Conservation (phyloP, 2,888 invertebrate genomes). For the Hedychridium roseum region DNA sequence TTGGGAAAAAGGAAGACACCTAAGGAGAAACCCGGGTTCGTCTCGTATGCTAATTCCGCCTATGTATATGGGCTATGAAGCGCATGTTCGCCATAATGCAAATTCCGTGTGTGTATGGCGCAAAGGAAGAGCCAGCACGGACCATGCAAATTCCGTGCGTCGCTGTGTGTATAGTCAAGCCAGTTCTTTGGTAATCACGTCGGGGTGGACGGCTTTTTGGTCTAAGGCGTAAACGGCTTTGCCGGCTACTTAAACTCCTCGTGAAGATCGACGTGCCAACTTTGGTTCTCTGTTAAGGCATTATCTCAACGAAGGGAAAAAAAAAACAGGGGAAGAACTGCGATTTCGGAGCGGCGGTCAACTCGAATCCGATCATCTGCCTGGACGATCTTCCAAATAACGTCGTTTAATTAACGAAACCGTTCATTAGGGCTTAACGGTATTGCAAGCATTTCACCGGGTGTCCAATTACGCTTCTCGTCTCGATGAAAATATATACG, state of each 20-base stretch:
- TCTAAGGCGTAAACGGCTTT: conserved; percentile 39
- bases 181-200: conserved; percentile 20
- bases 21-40: conserved; percentile 11
- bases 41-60: conserved; percentile 30
- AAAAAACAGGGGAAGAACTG: conserved; percentile 15
- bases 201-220: conserved; percentile 30
- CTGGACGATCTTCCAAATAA: no score
- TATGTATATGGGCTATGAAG: no score
- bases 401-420: no score
- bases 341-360: conserved; percentile 17
- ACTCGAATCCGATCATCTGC: no score
- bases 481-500: no score
- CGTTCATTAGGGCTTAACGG: no score
- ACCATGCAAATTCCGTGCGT: no score
- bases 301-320: conserved; percentile 37
- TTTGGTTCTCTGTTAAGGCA: conserved; percentile 35
- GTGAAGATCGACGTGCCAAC: conserved; percentile 36
- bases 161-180: conserved; percentile 20
- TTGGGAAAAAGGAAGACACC: not conserved
- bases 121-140: no score
- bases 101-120: no score
- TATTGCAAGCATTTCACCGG: no score
- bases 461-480: no score
- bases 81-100: no score
- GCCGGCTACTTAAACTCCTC: conserved; percentile 32